phyloP scores from a whole-genome alignment of 2,888 invertebrate genomes.

The Lacanobia oleracea region DNA sequence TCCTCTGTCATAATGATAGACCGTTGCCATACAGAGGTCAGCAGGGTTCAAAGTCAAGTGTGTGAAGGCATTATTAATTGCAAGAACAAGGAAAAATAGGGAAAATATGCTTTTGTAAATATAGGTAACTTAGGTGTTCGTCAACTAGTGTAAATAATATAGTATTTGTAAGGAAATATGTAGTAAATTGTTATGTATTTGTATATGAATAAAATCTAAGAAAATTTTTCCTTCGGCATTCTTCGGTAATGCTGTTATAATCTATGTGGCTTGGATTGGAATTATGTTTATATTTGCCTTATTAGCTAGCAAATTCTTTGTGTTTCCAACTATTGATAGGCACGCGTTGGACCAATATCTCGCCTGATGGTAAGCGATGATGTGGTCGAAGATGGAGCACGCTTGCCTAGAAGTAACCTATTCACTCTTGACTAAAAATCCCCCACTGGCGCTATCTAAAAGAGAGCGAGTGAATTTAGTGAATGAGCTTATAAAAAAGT shows the following conservation, averaged over 20 bases:
- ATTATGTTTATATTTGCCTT: background rate
- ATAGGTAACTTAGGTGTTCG: background rate
- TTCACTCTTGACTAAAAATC: too few relatives aligned
- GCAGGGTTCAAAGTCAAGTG: conserved; percentile 48
- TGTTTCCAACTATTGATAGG: too few relatives aligned
- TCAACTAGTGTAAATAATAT: background rate
- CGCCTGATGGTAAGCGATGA: too few relatives aligned
- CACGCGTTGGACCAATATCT: too few relatives aligned
- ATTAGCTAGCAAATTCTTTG: too few relatives aligned
- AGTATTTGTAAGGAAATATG: background rate
- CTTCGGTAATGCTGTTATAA: background rate
- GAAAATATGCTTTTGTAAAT: background rate
- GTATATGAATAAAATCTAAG: too few relatives aligned
- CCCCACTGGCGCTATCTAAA: too few relatives aligned
- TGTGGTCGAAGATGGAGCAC: too few relatives aligned
- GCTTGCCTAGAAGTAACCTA: too few relatives aligned
- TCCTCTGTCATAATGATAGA: conserved; percentile 22
- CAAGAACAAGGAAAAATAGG: conserved; percentile 26
- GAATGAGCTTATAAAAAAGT: too few relatives aligned
- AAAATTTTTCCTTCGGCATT: background rate
- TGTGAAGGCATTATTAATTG: conserved; percentile 17
- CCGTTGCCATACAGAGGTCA: conserved; percentile 13
- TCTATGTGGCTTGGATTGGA: background rate
- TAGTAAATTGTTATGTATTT: background rate
- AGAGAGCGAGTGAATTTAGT: too few relatives aligned